Conservation (phyloP, 2,797 vertebrate genomes). For the Melanotaenia parkinsoni region DNA sequence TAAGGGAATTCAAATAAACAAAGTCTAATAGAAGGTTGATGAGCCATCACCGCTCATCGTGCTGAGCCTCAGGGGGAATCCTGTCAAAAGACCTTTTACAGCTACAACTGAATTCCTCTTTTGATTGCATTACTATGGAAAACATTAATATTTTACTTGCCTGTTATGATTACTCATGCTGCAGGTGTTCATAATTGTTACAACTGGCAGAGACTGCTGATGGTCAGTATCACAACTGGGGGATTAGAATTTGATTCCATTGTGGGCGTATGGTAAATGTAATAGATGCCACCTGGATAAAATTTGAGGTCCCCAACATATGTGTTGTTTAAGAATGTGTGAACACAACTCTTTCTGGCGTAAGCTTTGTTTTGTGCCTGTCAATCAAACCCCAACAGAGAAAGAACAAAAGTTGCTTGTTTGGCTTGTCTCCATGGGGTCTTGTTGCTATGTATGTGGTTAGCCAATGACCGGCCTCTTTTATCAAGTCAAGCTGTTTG, state of each 20-base stretch:
- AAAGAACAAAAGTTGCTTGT: conserved; percentile 49
- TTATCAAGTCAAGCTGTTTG: conserved; percentile 67
- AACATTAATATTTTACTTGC: conserved; percentile 45
- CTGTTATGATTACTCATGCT: conserved; percentile 29
- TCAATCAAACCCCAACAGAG: conserved; percentile 46
- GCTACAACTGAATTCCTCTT: conserved; percentile 39
- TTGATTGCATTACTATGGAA: conserved; percentile 53
- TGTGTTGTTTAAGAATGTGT: neutral
- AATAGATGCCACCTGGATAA: neutral
- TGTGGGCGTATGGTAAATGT: neutral
- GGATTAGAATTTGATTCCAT: neutral
- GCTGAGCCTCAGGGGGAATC: conserved; percentile 30
- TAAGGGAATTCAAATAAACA: conserved; percentile 73
- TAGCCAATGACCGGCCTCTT: conserved; percentile 62
- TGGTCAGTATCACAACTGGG: neutral
- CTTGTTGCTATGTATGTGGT: conserved; percentile 67
- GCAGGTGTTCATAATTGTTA: conserved; percentile 28
- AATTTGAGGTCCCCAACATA: neutral
- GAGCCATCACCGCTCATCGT: conserved; percentile 53
- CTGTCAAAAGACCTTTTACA: conserved; percentile 41
- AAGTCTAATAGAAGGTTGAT: conserved; percentile 62
- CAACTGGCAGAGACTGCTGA: neutral
- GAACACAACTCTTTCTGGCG: neutral
- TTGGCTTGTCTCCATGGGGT: conserved; percentile 63
- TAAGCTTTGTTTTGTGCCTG: conserved; percentile 12